phyloP scores from a whole-genome alignment of 2,797 vertebrate species.

The Zenarchopterus dispar region DNA sequence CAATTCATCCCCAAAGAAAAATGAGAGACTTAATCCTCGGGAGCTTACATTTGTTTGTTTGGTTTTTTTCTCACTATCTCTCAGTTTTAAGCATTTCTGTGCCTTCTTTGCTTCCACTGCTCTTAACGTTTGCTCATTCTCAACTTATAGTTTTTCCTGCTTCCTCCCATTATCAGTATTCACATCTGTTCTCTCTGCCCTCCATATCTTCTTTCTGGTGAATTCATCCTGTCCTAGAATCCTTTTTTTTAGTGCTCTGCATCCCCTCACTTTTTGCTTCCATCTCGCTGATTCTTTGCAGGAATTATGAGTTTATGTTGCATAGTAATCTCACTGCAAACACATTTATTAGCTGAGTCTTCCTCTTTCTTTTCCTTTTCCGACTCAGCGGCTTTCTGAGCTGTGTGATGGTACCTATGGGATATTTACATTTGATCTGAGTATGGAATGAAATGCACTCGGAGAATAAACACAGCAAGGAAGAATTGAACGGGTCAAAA shows the following conservation, averaged over 20 bases:
- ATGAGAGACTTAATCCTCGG: slow-evolving; percentile 72
- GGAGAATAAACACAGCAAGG: background rate
- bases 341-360: slow-evolving; percentile 52
- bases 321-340: slow-evolving; percentile 54
- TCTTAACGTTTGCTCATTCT: slow-evolving; percentile 33
- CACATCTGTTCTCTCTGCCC: slow-evolving; percentile 20
- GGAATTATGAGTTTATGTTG: slow-evolving; percentile 41
- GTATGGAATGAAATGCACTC: slow-evolving; percentile 8
- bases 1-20: slow-evolving; percentile 66
- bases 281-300: slow-evolving; percentile 23
- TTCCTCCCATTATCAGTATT: slow-evolving; percentile 38
- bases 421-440: slow-evolving; percentile 50
- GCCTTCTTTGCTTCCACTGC: slow-evolving; percentile 35
- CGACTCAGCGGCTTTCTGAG: slow-evolving; percentile 16
- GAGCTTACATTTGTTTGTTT: slow-evolving; percentile 70
- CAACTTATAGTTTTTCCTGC: slow-evolving; percentile 1
- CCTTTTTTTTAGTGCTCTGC: background rate
- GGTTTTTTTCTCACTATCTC: slow-evolving; percentile 34
- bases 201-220: background rate
- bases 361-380: background rate
- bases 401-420: slow-evolving; percentile 27
- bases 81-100: slow-evolving; percentile 44
- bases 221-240: background rate
- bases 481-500: background rate
- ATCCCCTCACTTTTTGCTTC: background rate